A percentile compares a stretch with the other conserved stretches of the same genome.
Evolutionary conservation across 2,888 invertebrate genomes (phyloP).

Genomic region (Schizaphis graminum): DNA sequence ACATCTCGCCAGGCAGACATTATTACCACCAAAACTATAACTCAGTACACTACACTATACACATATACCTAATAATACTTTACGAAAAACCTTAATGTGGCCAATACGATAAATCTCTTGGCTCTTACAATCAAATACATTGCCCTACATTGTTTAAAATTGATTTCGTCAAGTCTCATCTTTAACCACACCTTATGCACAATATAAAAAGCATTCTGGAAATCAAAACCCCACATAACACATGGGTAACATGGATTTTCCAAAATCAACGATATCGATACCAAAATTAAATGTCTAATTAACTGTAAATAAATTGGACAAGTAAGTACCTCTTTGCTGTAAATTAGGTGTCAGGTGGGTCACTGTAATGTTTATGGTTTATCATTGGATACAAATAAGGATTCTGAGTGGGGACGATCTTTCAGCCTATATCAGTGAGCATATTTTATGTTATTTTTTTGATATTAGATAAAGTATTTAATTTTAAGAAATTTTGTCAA

Average conservation of each 20-base stretch:
- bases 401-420: too few species aligned
- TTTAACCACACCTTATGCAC: neutral
- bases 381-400: too few species aligned
- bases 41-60: neutral
- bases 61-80: neutral
- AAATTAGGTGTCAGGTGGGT: too few species aligned
- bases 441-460: too few species aligned
- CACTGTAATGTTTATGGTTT: too few species aligned
- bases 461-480: too few species aligned
- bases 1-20: neutral
- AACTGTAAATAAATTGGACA: neutral
- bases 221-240: neutral
- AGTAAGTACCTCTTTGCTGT: too few species aligned
- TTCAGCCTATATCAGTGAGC: too few species aligned
- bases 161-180: neutral
- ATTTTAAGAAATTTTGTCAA: too few species aligned
- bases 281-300: neutral
- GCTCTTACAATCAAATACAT: neutral
- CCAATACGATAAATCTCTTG: neutral
- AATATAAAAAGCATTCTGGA: neutral
- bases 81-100: neutral
- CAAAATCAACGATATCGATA: neutral
- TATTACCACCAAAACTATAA: neutral
- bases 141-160: neutral
- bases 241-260: neutral